phyloP scores from a whole-genome alignment of 2,888 invertebrate species.

The Nemotelus nigrinus region DNA sequence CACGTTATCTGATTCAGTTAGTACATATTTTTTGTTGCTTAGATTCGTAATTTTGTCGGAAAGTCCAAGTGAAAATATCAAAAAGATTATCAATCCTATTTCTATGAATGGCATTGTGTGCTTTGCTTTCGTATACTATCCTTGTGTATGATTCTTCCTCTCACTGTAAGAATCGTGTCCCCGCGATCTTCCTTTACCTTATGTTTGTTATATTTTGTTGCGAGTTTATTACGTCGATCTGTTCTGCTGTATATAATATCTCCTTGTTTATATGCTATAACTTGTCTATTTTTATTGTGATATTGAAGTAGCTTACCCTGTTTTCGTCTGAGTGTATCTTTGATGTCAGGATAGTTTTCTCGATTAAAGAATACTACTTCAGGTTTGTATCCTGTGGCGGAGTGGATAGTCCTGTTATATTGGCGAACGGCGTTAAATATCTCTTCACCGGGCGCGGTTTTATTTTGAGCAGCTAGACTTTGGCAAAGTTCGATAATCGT shows the following conservation, averaged over 20 bases:
- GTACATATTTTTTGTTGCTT: too few relatives aligned
- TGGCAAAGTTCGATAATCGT: neutral
- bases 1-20: too few relatives aligned
- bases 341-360: neutral
- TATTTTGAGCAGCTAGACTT: slow-evolving; percentile 10
- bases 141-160: slow-evolving; percentile 7
- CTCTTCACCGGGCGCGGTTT: neutral
- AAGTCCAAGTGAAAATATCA: neutral
- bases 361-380: neutral
- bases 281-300: slow-evolving; percentile 1
- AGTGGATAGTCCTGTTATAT: slow-evolving; percentile 21
- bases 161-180: slow-evolving; percentile 17
- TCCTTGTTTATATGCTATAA: neutral
- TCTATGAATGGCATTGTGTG: too few relatives aligned
- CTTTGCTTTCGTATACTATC: slow-evolving; percentile 2
- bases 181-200: slow-evolving; percentile 11
- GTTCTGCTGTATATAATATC: neutral
- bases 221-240: neutral
- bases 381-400: slow-evolving; percentile 5
- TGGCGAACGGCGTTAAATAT: slow-evolving; percentile 1
- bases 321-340: neutral
- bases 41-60: too few relatives aligned
- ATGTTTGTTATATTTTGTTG: neutral
- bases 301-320: neutral
- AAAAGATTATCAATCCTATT: neutral